Conservation (phyloP, 2,113 vertebrate species). For the Thalassarche chlororhynchos region DNA sequence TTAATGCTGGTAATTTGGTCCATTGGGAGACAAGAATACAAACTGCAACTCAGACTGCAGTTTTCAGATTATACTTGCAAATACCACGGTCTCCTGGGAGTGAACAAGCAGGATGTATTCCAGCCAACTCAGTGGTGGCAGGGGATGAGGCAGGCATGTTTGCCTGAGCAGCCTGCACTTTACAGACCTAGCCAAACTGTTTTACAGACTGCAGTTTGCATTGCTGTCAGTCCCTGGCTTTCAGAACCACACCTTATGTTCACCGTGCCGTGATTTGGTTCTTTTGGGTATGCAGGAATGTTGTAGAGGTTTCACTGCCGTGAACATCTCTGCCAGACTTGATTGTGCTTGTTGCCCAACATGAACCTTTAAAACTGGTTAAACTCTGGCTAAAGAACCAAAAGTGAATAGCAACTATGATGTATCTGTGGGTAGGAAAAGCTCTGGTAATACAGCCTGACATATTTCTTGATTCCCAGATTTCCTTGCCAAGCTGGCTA, state of each 20-base stretch:
- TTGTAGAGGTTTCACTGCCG: not conserved
- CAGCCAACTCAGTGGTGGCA: not conserved
- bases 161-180: not conserved
- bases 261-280: not conserved
- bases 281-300: not conserved
- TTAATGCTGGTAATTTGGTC: constrained; percentile 17
- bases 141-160: not conserved
- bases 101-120: not conserved
- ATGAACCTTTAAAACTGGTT: not conserved
- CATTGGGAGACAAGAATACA: not conserved
- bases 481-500: not conserved
- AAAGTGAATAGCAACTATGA: not conserved
- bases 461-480: not conserved
- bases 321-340: not conserved
- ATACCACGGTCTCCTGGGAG: not conserved
- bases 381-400: not conserved
- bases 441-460: not conserved
- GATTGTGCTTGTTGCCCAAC: not conserved
- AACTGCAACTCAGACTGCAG: not conserved
- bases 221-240: not conserved
- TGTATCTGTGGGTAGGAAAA: not conserved
- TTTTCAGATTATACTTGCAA: constrained; percentile 12
- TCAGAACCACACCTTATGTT: not conserved
- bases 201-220: not conserved
- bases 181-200: not conserved